Evolutionary conservation across 2,797 vertebrate genomes (phyloP).

Genomic region (Rhinogobio ventralis): DNA sequence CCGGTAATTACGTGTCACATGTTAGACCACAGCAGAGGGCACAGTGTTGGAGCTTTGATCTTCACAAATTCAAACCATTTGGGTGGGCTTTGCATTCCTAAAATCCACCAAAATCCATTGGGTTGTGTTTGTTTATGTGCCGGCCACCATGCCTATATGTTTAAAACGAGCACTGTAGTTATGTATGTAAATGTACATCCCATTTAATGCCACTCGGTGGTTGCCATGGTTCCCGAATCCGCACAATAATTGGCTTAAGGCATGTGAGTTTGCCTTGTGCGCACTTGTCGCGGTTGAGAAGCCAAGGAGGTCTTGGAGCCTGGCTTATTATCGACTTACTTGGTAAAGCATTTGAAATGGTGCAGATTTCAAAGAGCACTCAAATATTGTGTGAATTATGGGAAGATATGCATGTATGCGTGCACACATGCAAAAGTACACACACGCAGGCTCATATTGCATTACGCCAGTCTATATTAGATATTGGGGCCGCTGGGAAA

Average conservation of each 20-base stretch:
- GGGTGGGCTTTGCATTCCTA: background rate
- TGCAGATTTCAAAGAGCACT: constrained; percentile 17
- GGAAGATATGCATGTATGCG: background rate
- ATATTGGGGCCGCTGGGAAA: constrained; percentile 10
- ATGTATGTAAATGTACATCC: constrained; percentile 47
- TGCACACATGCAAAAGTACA: background rate
- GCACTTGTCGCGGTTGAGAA: constrained; percentile 19
- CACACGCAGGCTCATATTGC: background rate
- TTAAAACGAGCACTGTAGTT: constrained; percentile 31
- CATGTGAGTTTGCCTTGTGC: constrained; percentile 53
- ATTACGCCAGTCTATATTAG: constrained; percentile 14
- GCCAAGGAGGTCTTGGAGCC: constrained; percentile 35
- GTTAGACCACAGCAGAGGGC: constrained; percentile 17
- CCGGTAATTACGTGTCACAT: constrained; percentile 23
- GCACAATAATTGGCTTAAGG: constrained; percentile 68
- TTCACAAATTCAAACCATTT: background rate
- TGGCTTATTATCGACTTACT: constrained; percentile 40
- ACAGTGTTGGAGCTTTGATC: constrained; percentile 30
- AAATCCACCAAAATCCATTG: background rate
- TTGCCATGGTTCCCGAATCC: constrained; percentile 73
- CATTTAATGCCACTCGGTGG: constrained; percentile 65
- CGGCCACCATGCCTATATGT: constrained; percentile 17
- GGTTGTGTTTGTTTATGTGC: constrained; percentile 25
- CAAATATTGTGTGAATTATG: constrained; percentile 24
- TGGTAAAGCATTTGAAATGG: constrained; percentile 22